Evolutionary conservation across 1,140 invertebrate species (phyloP), one percentile per base, ranked within the genome.

Genomic region (Phymastichus coffea): DNA sequence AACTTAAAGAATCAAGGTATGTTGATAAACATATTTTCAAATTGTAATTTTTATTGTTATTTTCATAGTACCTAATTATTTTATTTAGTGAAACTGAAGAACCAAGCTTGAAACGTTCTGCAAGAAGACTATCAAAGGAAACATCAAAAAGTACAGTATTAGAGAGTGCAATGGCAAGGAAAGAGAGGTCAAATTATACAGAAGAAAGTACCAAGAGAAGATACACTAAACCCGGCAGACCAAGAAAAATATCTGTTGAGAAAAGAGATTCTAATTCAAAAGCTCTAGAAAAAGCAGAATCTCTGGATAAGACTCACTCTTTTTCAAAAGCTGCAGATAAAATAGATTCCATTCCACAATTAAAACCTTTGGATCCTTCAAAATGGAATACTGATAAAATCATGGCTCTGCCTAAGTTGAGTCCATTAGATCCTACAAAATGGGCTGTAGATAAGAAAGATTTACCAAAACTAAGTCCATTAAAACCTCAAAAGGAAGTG

Each of bases 141-240:
- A 70, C 74, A 15, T 66, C 75, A n/a, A 73, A 76, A 22, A 79
- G 78, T 53, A 77, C 79, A 2, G 78, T 81, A 0, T 60, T 81
- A 0, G 79, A 80, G 63, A 81, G 74, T 59, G 80, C 80, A 4
- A 81, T 81, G 66, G 80, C 80, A 4, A 69, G 77, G 6, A 81
- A 81, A 52, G 80, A 81, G 65, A 81, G 81, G 20, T 80, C 77
- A 1, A 76, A 79, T 49, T 79, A 76, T 47, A 80, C 77, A 0
- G 74, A 74, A 28, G 78, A 79, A 40, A 73, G 70, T 61, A 64
- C 69, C n/a, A 70, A 74, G 15, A 72, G 71, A 54, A 78, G 72
- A 46, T 79, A 80, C 15, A 76, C 61, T 51, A 76, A 72, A 57
- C 72, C 77, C 2, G 75, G 78, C 0, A 66, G 77, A 15, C 77